Percentiles rank a stretch among this genome's conserved stretches.
Conservation (phyloP, 2,113 vertebrate species). For the Lampris incognitus region DNA sequence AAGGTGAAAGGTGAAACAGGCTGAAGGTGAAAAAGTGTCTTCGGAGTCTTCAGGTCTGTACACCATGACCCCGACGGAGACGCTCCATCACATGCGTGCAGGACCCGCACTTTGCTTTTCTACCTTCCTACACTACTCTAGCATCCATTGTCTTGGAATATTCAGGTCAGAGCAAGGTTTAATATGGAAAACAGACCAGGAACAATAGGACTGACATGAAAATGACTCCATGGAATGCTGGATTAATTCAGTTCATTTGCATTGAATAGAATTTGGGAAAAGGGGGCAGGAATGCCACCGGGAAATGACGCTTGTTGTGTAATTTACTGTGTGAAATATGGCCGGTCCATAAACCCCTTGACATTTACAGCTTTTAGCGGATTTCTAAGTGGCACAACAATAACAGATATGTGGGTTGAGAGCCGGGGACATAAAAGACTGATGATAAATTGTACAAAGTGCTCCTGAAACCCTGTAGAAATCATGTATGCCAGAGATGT, state of each 20-base stretch:
- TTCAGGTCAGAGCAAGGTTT: constrained; percentile 43
- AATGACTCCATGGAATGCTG: constrained; percentile 33
- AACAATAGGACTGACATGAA: constrained; percentile 44
- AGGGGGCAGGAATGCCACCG: constrained; percentile 55
- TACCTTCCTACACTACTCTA: not conserved
- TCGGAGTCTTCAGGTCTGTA: no score
- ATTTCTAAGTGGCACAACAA: not conserved
- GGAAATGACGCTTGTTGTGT: constrained; percentile 58
- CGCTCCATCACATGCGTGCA: no score
- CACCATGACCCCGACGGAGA: no score
- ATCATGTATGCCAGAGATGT: no score
- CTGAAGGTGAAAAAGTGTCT: no score
- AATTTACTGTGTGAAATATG: constrained; percentile 47
- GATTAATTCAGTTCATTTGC: constrained; percentile 14
- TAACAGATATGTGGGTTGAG: no score
- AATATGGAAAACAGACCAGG: constrained; percentile 31
- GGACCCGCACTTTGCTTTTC: no score
- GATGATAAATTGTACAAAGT: no score
- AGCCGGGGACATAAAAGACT: no score
- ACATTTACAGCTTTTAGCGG: constrained; percentile 8
- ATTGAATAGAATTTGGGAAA: constrained; percentile 39
- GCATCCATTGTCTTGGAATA: constrained; percentile 9
- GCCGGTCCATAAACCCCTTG: constrained; percentile 24
- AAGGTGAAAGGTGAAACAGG: no score
- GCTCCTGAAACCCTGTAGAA: no score